These are phyloP conservation scores for Poeciliopsis prolifica DNA, from an alignment of 2,113 vertebrate genomes.

Conservation along the genomic window DNA sequence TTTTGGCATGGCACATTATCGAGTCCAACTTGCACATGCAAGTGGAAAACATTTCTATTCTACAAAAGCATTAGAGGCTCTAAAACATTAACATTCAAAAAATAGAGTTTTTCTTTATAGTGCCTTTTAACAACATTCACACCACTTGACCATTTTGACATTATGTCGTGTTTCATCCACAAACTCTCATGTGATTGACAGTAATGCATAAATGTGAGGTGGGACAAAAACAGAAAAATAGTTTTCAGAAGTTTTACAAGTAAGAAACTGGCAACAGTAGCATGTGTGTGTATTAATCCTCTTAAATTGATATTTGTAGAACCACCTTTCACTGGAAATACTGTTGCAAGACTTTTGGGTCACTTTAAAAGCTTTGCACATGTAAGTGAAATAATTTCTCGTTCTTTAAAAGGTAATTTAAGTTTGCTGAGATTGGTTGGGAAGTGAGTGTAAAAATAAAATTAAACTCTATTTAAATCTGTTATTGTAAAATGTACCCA, in stretches of 20 bases:
- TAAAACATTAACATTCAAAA: neutral
- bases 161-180: neutral
- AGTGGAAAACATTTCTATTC: slow-evolving; percentile 9
- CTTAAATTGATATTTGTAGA: neutral
- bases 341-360: too few relatives aligned
- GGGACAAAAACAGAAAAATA: neutral
- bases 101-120: neutral
- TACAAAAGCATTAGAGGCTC: neutral
- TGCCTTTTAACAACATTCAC: neutral
- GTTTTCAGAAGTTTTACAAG: neutral
- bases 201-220: neutral
- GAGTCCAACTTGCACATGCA: slow-evolving; percentile 14
- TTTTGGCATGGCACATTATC: slow-evolving; percentile 13
- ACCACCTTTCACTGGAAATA: neutral
- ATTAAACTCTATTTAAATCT: too few relatives aligned
- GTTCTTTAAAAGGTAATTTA: neutral
- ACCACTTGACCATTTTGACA: neutral
- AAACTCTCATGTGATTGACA: neutral
- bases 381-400: neutral
- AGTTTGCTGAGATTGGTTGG: neutral
- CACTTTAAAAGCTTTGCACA: too few relatives aligned
- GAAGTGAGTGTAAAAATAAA: neutral
- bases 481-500: neutral
- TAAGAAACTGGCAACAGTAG: neutral
- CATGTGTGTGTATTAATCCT: neutral